Base-by-base conservation (phyloP, 2,888 invertebrate genomes). In the Rhaphigaster nebulosa region DNA sequence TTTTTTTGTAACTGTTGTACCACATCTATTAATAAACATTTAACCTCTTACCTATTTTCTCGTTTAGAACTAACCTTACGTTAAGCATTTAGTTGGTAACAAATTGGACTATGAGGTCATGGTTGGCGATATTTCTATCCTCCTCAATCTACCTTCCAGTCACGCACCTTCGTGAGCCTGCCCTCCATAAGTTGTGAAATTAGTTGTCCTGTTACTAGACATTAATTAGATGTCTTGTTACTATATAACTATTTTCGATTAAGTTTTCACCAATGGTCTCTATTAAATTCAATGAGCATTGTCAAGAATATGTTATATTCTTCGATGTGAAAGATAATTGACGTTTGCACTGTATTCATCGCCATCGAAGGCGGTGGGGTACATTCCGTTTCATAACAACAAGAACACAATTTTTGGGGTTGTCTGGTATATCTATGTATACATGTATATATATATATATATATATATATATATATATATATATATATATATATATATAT, bases 101-200 rank as follows among this genome's bases (percentile, higher is more conserved):
- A 34, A 6, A 38, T 76, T 76, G 70, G 1, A 76, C 70, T 76
- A 76, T 38, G 38, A 20, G 70, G 70, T 76, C 70, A 76, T 38
- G 70, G 38, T 23, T 10, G 34, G 38, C 34, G 23, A 76, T 76
- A 76, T 76, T 76, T 76, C 70, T 76, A 38, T 76, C 38, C 5
- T 20, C 18, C 8, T 34, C 70, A 34, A 76, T 76, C 70, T 38
- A 76, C 34, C 70, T 38, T 29, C 34, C 10, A 38, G 70, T 76
- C 70, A 76, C 70, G 70, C 70, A 76, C 70, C 34, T 38, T 76
- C 70, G 70, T 76, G 70, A 34, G 18, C 70, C 70, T 38, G 15
- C 70, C 6, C 70, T 38, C 34, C 38, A 76, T 76, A 76, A 76
- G 5, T 76, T 76, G 70, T 38, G 38, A 76, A 76, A 76, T 76